These are phyloP conservation scores for Aegotheles bennettii DNA, from an alignment of 2,113 vertebrate species.

Conservation along the genomic window DNA sequence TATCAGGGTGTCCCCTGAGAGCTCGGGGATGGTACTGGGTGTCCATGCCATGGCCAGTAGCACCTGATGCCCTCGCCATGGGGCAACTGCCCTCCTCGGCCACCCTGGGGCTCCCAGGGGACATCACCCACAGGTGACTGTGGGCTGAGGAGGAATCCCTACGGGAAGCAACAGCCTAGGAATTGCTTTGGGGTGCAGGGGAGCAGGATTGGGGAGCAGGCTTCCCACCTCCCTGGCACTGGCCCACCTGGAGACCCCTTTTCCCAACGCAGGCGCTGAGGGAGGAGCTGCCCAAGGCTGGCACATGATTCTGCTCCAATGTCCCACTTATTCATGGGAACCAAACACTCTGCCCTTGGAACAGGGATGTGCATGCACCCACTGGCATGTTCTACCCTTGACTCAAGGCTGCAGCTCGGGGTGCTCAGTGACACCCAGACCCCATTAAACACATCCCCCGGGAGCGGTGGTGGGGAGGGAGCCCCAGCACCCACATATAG, in stretches of 20 bases:
- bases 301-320: background rate
- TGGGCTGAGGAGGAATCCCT: accelerated
- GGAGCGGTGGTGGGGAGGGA: accelerated
- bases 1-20: background rate
- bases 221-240: background rate
- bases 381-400: accelerated
- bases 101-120: accelerated
- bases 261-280: too few species aligned
- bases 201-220: background rate
- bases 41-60: accelerated
- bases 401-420: accelerated
- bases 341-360: background rate
- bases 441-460: accelerated
- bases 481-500: accelerated
- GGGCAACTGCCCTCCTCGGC: accelerated
- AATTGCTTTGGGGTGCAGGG: background rate
- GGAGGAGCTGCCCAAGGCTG: background rate
- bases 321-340: background rate
- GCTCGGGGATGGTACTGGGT: background rate
- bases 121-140: accelerated
- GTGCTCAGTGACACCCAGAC: background rate
- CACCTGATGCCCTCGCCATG: background rate
- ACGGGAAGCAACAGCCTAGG: background rate
- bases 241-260: background rate
- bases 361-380: background rate